Evolutionary conservation across 2,888 invertebrate species (phyloP).

Genomic region (Dascillus cervinus): DNA sequence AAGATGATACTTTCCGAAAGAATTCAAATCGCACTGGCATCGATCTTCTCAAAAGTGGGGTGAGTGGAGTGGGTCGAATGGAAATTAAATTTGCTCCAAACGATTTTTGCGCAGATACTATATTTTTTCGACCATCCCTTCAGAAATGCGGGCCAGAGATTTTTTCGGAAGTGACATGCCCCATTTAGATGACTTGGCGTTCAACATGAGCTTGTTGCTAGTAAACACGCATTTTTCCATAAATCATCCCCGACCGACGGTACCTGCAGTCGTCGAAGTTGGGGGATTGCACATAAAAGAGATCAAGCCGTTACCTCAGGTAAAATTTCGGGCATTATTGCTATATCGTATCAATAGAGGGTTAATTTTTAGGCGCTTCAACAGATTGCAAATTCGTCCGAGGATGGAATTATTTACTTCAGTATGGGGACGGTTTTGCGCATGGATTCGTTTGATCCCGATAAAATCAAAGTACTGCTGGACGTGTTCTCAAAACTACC

Average conservation of each 20-base stretch:
- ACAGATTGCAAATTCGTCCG: slow-evolving; percentile 27
- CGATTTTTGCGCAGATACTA: slow-evolving; percentile 13
- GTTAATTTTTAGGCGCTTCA: slow-evolving; percentile 37
- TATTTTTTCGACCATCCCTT: slow-evolving; percentile 14
- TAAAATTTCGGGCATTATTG: slow-evolving; percentile 5
- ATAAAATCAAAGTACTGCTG: slow-evolving; percentile 16
- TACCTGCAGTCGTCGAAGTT: slow-evolving; percentile 42
- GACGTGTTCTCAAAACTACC: slow-evolving; percentile 21
- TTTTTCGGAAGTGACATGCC: slow-evolving; percentile 46
- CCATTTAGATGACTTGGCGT: slow-evolving; percentile 33
- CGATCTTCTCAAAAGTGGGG: slow-evolving; percentile 15
- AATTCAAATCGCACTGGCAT: slow-evolving; percentile 40
- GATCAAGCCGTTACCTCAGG: slow-evolving; percentile 13
- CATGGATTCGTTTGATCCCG: slow-evolving; percentile 10
- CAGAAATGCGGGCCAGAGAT: slow-evolving; percentile 43
- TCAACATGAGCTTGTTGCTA: slow-evolving; percentile 37
- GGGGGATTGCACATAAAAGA: slow-evolving; percentile 43
- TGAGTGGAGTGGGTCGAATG: slow-evolving; percentile 7
- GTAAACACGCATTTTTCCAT: slow-evolving; percentile 41
- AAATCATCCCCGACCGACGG: slow-evolving; percentile 37
- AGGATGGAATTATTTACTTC: slow-evolving; percentile 38
- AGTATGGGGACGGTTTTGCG: slow-evolving; percentile 25
- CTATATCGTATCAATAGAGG: slow-evolving; percentile 3
- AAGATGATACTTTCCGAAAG: slow-evolving; percentile 48
- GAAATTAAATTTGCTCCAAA: background rate